Conservation (phyloP, 1,140 invertebrate species). For the Atta colombica region DNA sequence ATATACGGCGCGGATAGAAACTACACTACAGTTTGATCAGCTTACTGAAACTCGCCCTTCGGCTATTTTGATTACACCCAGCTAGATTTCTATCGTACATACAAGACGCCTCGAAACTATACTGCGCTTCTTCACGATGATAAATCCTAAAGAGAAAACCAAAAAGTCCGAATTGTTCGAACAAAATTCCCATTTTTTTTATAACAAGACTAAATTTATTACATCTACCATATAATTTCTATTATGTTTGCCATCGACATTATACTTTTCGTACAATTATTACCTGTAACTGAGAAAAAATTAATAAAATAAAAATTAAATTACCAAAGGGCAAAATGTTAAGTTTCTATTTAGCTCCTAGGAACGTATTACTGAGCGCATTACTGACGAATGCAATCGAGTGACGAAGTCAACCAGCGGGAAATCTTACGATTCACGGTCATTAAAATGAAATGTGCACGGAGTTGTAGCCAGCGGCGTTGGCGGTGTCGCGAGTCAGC, state of each 20-base stretch:
- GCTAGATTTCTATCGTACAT: constrained; percentile 59
- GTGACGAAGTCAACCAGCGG: background rate
- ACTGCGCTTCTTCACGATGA: background rate
- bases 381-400: constrained; percentile 22
- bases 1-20: constrained; percentile 66
- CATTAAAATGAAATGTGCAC: constrained; percentile 47
- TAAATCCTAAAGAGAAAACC: background rate
- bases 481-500: constrained; percentile 36
- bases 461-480: constrained; percentile 15
- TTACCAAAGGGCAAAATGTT: background rate
- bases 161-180: background rate
- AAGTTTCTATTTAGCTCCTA: constrained; percentile 3
- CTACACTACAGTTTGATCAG: constrained; percentile 72
- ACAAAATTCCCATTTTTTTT: background rate
- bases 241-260: background rate
- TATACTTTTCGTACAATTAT: background rate
- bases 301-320: background rate
- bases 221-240: background rate
- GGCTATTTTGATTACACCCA: constrained; percentile 69
- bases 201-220: background rate
- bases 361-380: background rate
- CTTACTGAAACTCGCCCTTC: constrained; percentile 72
- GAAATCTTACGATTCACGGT: constrained; percentile 27
- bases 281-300: background rate
- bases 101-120: constrained; percentile 5